A percentile compares a stretch with the other conserved stretches of the same genome.
These are phyloP conservation scores for Gonocerus acuteangulatus DNA, from an alignment of 2,888 invertebrate species.

Conservation along the genomic window DNA sequence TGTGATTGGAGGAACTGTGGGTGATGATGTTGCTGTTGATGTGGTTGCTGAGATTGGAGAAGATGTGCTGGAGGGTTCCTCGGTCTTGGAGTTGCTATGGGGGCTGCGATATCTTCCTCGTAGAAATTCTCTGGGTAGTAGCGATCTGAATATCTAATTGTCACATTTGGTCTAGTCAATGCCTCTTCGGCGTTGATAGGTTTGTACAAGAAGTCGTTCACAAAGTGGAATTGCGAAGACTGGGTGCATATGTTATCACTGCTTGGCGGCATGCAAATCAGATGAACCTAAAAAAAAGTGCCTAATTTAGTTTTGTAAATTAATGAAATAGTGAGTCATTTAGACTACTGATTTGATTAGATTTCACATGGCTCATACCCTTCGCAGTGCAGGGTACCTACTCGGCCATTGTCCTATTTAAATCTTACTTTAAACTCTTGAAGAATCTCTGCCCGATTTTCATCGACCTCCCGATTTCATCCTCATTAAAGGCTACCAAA, in stretches of 20 bases:
- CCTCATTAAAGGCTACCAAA: too few relatives aligned
- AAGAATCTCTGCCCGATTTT: too few relatives aligned
- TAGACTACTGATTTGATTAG: too few relatives aligned
- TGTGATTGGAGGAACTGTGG: slow-evolving; percentile 24
- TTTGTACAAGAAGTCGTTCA: slow-evolving; percentile 85
- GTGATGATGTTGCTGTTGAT: slow-evolving; percentile 40
- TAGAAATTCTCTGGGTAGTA: slow-evolving; percentile 75
- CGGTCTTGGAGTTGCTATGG: slow-evolving; percentile 3
- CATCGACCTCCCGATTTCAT: too few relatives aligned
- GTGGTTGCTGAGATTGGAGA: slow-evolving; percentile 40
- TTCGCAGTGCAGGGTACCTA: too few relatives aligned
- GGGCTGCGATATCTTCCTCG: slow-evolving; percentile 50
- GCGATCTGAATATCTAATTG: slow-evolving; percentile 70
- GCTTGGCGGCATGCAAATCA: slow-evolving; percentile 87
- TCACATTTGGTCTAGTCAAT: slow-evolving; percentile 69
- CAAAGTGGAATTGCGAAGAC: slow-evolving; percentile 82
- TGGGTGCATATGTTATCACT: slow-evolving; percentile 83
- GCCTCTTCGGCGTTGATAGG: slow-evolving; percentile 78
- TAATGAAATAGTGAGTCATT: too few relatives aligned
- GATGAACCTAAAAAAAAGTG: slow-evolving; percentile 63
- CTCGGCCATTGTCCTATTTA: too few relatives aligned
- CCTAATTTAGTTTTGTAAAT: neutral
- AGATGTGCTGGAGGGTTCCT: slow-evolving; percentile 35
- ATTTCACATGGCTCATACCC: too few relatives aligned
- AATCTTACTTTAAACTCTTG: too few relatives aligned